phyloP scores from a whole-genome alignment of 2,797 vertebrate species.

The Protonibea diacanthus region DNA sequence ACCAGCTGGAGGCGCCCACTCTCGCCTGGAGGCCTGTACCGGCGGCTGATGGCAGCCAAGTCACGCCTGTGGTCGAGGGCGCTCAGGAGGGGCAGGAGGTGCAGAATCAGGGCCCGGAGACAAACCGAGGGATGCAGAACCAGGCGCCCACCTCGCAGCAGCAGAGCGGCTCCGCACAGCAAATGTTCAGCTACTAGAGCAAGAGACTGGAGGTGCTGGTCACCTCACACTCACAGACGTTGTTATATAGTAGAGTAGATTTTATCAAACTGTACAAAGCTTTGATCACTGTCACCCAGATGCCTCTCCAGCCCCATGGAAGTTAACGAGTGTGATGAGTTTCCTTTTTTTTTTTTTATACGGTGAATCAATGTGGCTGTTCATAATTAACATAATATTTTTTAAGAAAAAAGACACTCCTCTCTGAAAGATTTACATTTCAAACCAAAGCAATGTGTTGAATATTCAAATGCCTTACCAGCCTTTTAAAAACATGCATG shows the following conservation, averaged over 20 bases:
- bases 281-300: conserved; percentile 67
- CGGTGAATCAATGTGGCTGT: conserved; percentile 37
- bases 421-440: conserved; percentile 50
- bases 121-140: conserved; percentile 76
- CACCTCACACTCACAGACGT: conserved; percentile 52
- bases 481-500: conserved; percentile 61
- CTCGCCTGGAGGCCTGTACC: conserved; percentile 92
- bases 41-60: conserved; percentile 82
- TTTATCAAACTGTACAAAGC: conserved; percentile 47
- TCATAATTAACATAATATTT: conserved; percentile 13
- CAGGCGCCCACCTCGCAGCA: conserved; percentile 72
- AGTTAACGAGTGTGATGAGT: conserved; percentile 11
- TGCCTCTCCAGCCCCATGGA: conserved; percentile 66
- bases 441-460: conserved; percentile 73
- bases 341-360: conserved; percentile 36
- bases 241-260: conserved; percentile 41
- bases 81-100: conserved; percentile 73
- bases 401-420: conserved; percentile 11
- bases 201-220: conserved; percentile 65
- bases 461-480: conserved; percentile 66
- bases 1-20: conserved; percentile 90
- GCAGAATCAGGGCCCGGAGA: conserved; percentile 68
- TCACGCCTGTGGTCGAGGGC: conserved; percentile 73
- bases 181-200: conserved; percentile 94
- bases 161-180: conserved; percentile 81